Percentiles rank a stretch among this genome's conserved stretches.
Evolutionary conservation across 1,140 invertebrate species (phyloP).

Genomic region (Diorhabda carinulata): DNA sequence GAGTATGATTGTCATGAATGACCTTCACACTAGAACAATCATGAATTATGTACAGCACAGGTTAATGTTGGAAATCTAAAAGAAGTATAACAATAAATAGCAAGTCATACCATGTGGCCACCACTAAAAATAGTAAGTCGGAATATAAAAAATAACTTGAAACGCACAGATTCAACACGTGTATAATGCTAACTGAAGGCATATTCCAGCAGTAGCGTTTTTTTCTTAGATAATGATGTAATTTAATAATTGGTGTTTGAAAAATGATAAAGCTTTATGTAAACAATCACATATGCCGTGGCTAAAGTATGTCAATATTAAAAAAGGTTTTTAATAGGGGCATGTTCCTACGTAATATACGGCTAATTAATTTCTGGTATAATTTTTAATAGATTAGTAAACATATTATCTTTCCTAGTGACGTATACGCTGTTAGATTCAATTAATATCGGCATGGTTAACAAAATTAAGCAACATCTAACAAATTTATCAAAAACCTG

Average conservation of each 20-base stretch:
- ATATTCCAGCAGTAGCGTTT: neutral
- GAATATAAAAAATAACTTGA: neutral
- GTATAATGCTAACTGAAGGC: neutral
- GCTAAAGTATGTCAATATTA: conserved; percentile 1
- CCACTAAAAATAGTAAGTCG: neutral
- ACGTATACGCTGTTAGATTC: too few relatives aligned
- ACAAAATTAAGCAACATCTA: too few relatives aligned
- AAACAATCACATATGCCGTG: neutral
- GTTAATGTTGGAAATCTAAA: neutral
- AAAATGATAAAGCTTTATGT: neutral
- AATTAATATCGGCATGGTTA: too few relatives aligned
- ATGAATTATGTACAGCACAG: too few relatives aligned
- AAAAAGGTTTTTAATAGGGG: neutral
- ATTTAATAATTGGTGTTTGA: neutral
- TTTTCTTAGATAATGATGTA: neutral
- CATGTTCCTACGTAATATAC: neutral
- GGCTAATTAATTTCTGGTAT: neutral
- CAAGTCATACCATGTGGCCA: neutral
- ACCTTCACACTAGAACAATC: too few relatives aligned
- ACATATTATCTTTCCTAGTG: too few relatives aligned
- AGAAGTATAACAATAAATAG: neutral
- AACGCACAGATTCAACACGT: neutral
- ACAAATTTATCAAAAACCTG: too few relatives aligned
- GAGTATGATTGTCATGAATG: too few relatives aligned
- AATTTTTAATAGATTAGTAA: neutral